phyloP scores from a whole-genome alignment of 2,797 vertebrate genomes.

The Oceanodroma leucorhoa region DNA sequence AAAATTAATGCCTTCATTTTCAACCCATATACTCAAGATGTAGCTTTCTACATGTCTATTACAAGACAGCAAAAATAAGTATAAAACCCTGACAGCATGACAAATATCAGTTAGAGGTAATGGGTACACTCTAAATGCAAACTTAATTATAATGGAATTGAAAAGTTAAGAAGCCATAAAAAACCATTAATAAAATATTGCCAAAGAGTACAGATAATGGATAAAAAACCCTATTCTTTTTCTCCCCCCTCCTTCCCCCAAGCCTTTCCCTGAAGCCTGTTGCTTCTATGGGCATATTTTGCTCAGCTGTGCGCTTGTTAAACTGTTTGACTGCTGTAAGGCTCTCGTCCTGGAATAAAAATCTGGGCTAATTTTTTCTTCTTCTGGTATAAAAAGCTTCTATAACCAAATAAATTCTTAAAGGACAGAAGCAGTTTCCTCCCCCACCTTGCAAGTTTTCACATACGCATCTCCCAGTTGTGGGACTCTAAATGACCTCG shows the following conservation, averaged over 20 bases:
- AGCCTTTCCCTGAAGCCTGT: not conserved
- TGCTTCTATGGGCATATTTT: not conserved
- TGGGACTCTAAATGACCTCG: not conserved
- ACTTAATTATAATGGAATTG: slow-evolving; percentile 48
- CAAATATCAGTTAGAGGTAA: slow-evolving; percentile 31
- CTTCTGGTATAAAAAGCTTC: not conserved
- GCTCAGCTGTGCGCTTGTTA: not conserved
- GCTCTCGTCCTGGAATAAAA: not conserved
- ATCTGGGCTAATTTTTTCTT: not conserved
- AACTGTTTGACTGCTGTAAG: not conserved
- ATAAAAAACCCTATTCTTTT: not conserved
- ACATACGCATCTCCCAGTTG: not conserved
- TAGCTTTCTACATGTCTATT: not conserved
- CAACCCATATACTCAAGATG: not conserved
- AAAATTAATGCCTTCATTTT: slow-evolving; percentile 25
- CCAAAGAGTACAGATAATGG: slow-evolving; percentile 11
- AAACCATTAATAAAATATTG: slow-evolving; percentile 42
- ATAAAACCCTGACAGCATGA: slow-evolving; percentile 29
- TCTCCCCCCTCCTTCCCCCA: not conserved
- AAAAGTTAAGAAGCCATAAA: slow-evolving; percentile 44
- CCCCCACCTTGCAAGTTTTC: not conserved
- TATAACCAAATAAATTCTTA: not conserved
- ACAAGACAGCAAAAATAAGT: slow-evolving; percentile 8
- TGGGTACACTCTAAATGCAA: slow-evolving; percentile 6
- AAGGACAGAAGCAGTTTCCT: not conserved